A percentile compares a stretch with the other conserved stretches of the same genome.
Conservation (phyloP, 1,140 invertebrate species). For the Cherax destructor region DNA sequence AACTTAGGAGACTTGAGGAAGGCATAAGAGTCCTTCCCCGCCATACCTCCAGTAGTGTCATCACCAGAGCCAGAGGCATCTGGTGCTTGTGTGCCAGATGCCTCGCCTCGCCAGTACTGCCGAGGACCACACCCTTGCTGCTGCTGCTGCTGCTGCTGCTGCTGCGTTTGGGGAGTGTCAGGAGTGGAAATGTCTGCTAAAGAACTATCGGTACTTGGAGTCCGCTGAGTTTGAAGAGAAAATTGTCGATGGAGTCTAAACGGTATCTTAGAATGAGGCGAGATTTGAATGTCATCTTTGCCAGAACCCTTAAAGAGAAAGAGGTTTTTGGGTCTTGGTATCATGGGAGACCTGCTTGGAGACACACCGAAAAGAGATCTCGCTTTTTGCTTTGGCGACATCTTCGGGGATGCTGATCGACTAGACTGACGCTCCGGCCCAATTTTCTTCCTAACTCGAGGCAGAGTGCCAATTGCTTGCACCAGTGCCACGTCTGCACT, state of each 20-base stretch:
- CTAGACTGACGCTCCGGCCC: constrained; percentile 63
- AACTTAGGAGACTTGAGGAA: constrained; percentile 71
- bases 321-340: constrained; percentile 68
- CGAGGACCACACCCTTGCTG: constrained; percentile 25
- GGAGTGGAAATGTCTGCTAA: constrained; percentile 66
- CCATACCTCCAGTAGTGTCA: constrained; percentile 16
- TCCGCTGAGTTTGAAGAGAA: constrained; percentile 60
- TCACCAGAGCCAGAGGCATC: constrained; percentile 40
- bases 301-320: constrained; percentile 69
- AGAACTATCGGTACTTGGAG: constrained; percentile 70
- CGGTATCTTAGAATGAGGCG: constrained; percentile 57
- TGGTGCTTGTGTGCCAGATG: background rate
- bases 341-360: constrained; percentile 70
- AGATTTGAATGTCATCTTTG: constrained; percentile 65
- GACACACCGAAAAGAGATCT: constrained; percentile 68
- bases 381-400: constrained; percentile 71
- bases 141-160: constrained; percentile 51
- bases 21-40: constrained; percentile 56
- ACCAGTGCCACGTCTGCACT: constrained; percentile 69
- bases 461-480: constrained; percentile 71
- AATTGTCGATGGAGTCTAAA: constrained; percentile 68
- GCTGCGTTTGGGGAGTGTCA: constrained; percentile 64
- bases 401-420: constrained; percentile 69
- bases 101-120: constrained; percentile 41
- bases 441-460: constrained; percentile 60